These are phyloP conservation scores for Metopolophium dirhodum DNA, from an alignment of 1,140 invertebrate genomes.

Conservation along the genomic window DNA sequence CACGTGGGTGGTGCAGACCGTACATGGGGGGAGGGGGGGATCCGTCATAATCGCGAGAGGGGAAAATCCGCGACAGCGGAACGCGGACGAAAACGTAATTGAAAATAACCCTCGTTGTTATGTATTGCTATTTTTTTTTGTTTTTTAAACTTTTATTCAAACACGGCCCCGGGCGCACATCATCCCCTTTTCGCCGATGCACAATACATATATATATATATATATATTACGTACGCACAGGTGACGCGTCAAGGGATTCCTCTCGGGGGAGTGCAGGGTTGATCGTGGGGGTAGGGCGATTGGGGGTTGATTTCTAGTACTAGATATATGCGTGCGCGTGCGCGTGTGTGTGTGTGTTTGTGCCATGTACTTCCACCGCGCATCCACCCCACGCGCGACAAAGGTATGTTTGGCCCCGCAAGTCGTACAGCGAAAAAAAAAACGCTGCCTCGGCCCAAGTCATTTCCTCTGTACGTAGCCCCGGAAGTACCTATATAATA, in stretches of 20 bases:
- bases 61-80: neutral
- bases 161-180: neutral
- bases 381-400: neutral
- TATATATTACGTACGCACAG: neutral
- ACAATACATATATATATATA: too few relatives aligned
- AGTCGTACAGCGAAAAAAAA: neutral
- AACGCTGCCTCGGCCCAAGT: neutral
- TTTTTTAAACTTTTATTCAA: slow-evolving; percentile 15
- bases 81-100: neutral
- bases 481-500: neutral
- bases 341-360: too few relatives aligned
- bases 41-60: neutral
- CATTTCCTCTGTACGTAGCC: neutral
- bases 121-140: slow-evolving; percentile 6
- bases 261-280: neutral
- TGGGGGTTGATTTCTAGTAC: neutral
- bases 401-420: neutral
- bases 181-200: neutral
- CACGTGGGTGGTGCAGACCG: neutral
- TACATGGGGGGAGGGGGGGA: neutral
- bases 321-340: neutral
- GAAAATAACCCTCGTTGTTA: slow-evolving; percentile 3
- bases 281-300: too few relatives aligned
- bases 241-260: neutral
- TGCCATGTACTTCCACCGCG: too few relatives aligned